Evolutionary conservation across 2,797 vertebrate species (phyloP).

Genomic region (Eutrigla gurnardus): DNA sequence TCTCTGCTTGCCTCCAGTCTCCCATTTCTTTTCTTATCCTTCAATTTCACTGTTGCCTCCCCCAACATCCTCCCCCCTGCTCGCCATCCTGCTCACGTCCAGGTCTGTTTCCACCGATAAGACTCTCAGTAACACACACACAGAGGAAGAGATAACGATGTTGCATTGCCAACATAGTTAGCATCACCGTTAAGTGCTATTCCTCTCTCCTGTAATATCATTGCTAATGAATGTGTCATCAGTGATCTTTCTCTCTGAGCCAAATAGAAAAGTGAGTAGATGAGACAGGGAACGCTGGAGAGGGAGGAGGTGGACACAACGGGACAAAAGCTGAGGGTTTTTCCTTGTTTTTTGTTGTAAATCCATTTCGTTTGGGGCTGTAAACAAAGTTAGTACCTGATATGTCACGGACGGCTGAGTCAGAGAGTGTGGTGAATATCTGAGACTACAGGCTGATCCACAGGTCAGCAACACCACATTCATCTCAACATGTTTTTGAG

Average conservation of each 20-base stretch:
- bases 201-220: constrained; percentile 45
- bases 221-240: constrained; percentile 71
- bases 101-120: constrained; percentile 82
- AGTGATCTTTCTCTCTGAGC: constrained; percentile 48
- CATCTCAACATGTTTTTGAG: background rate
- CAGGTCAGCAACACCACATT: constrained; percentile 5
- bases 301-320: constrained; percentile 14
- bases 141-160: constrained; percentile 52
- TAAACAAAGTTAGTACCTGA: constrained; percentile 63
- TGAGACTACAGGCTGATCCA: constrained; percentile 34
- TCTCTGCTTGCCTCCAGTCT: constrained; percentile 43
- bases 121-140: constrained; percentile 57
- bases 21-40: constrained; percentile 66
- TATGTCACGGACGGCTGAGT: constrained; percentile 33
- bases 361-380: constrained; percentile 45
- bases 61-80: constrained; percentile 52
- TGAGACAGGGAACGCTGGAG: background rate
- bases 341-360: constrained; percentile 20
- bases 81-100: constrained; percentile 76
- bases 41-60: constrained; percentile 56
- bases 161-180: constrained; percentile 63
- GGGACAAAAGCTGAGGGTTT: constrained; percentile 20
- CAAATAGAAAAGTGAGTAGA: constrained; percentile 17
- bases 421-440: constrained; percentile 31
- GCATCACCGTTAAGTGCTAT: constrained; percentile 66